Base-by-base conservation (phyloP, 2,113 vertebrate species). In the Leucopsar rothschildi region DNA sequence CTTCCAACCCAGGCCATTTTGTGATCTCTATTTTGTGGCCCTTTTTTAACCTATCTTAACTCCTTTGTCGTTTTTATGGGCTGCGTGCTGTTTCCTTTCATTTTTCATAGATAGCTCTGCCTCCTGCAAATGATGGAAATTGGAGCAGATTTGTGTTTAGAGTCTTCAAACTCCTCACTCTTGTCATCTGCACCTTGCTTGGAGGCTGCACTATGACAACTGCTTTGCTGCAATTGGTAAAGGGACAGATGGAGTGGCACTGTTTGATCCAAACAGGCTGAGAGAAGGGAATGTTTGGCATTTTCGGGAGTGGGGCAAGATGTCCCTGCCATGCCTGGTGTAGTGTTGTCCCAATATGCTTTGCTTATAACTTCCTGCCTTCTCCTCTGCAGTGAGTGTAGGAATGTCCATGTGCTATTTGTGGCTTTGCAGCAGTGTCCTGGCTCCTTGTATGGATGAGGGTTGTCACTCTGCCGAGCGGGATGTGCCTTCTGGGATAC, bases 391-490 rank as follows among this genome's bases (percentile, higher is more conserved):
- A 85, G 86, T 40, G 49, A 77, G 31, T 0, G 16, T 15, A 56
- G 80, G 86, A 70, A 77, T 39, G 55, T 21, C 45, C 83, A 19
- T 6, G 31, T 83, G 73, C 85, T 87, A 21, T 84, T 81, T 86
- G 77, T 73, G 65, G 88, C 81, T 90, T 55, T 88, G 80, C 56
- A 60, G 37, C 59, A 49, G 56, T 40, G 31, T 85, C 49, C 57
- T 49, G 71, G 3, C 50, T 86, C 80, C 80, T 64, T 45, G 15
- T 15, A 52, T 20, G 76, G 89, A 1, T 61, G 72, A 45, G 44
- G 88, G 68, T 1, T 73, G 63, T 28, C 1, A 22, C 55, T 72
- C 1, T 37, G 10, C 64, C 1, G 4, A 53, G 60, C 0, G 0
- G 79, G 81, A 29, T 65, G 60, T 73, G 84, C 44, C 59, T 71